Evolutionary conservation across 1,140 invertebrate species (phyloP).

Genomic region (Aporrectodea caliginosa): DNA sequence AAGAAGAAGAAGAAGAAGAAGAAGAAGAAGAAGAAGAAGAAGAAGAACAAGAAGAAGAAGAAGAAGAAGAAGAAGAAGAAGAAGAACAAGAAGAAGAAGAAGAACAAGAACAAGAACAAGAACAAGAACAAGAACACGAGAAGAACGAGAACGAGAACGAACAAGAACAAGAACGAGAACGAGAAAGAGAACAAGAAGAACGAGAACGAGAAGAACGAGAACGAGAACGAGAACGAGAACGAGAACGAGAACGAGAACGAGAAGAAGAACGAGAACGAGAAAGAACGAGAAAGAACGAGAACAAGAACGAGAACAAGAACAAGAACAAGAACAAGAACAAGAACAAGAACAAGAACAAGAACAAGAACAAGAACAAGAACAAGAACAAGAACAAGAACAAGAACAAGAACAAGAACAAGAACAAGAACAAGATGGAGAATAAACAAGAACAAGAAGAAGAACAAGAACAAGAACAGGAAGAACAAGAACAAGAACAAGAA

Average conservation of each 20-base stretch:
- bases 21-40: too few relatives aligned
- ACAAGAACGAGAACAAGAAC: constrained; percentile 13
- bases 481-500: too few relatives aligned
- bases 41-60: too few relatives aligned
- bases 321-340: constrained; percentile 7
- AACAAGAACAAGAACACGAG: constrained; percentile 1
- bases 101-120: neutral
- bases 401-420: too few relatives aligned
- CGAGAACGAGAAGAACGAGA: constrained; percentile 13
- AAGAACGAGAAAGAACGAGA: constrained; percentile 23
- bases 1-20: neutral
- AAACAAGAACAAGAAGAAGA: neutral
- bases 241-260: too few relatives aligned
- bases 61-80: too few relatives aligned
- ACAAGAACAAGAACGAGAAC: neutral
- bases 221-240: too few relatives aligned
- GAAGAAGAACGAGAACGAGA: too few relatives aligned
- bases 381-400: too few relatives aligned
- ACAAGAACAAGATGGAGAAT: neutral
- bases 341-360: constrained; percentile 14
- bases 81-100: too few relatives aligned
- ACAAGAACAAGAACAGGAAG: neutral
- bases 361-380: too few relatives aligned
- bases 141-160: too few relatives aligned
- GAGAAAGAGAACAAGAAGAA: neutral